Evolutionary conservation across 2,113 vertebrate genomes (phyloP).

Genomic region (western clawed frog (Xenopus tropicalis)): UCB_Xtro_10.0 CM004444.2:87743001-87743500

Average conservation of each 20-base stretch:
- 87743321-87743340: background rate
- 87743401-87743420: background rate
- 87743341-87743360: background rate
- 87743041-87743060: background rate
- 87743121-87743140: too few species aligned
- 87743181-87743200: background rate
- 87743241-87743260: constrained; percentile 4
- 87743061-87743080: too few species aligned
- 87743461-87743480: too few species aligned
- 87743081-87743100: too few species aligned
- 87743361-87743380: background rate
- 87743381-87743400: background rate
- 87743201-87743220: background rate
- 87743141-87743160: background rate
- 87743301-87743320: background rate
- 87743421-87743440: background rate
- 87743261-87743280: background rate
- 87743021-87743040: background rate
- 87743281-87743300: background rate
- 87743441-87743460: background rate
- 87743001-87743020: background rate
- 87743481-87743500: background rate
- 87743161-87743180: background rate
- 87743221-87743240: background rate
- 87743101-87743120: too few species aligned